Evolutionary conservation across 2,888 invertebrate species (phyloP), one percentile per base, ranked within the genome.

Genomic region (Drosophila emarginata): DNA sequence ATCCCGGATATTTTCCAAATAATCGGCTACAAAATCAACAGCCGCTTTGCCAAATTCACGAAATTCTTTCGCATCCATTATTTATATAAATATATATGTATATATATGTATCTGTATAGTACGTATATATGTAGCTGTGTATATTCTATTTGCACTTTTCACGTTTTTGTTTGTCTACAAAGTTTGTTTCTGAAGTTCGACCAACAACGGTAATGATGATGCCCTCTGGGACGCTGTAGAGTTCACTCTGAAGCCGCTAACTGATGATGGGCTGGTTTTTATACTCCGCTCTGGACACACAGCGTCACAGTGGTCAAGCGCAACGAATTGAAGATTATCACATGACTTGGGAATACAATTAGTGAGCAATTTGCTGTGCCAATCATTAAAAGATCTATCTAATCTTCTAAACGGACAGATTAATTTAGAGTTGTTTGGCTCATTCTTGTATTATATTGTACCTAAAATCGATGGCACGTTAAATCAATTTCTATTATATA

Each of bases 1-100:
- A 75, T 96, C 95, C 80, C 97, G 94, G 72, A 99, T 95, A 78
- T 94, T 96, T 78, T 98, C 96, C 79, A 95, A 93, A 90, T 99
- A 99, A 91, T 98, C 96, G 6, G 97, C 97, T 21, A 99, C 94
- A 89, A 96, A 96, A 91, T 99, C 98, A 70, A 98, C 94, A 75
- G 97, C 95, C n/a, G 97, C 96, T 90, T 95, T 97, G 57, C 96
- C 98, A 88, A 96, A 96, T 86, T 96, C 95, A 68, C 95, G 93
- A 92, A 97, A 97, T 88, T 96, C 94, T 83, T 95, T 93, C 18
- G 94, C 93, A 92, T 97, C 95, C 97, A 97, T 97, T 72, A 60
- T 61, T 21, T 52, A 23, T 63, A 59, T 67, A 36, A 14, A 2
- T 40, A n/a, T 61, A 28, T 52, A 23, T 63, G 56, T 67, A 36